Conservation (phyloP, 1,140 invertebrate species). For the Heliconius himera region DNA sequence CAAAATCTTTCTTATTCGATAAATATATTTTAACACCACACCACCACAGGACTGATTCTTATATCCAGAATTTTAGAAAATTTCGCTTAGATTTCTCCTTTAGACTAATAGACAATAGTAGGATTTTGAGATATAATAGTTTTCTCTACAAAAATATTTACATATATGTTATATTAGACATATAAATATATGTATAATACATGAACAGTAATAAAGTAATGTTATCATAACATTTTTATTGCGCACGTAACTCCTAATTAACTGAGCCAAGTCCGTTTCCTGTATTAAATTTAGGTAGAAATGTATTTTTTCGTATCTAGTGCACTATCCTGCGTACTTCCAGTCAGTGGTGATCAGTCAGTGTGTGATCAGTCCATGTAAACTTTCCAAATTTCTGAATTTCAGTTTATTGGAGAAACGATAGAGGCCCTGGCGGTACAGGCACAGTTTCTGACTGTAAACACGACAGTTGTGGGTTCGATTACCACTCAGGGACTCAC, state of each 20-base stretch:
- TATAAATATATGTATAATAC: not conserved
- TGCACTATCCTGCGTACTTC: not conserved
- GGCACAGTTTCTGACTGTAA: too few relatives aligned
- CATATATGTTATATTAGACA: not conserved
- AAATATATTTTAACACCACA: too few relatives aligned
- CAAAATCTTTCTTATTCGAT: too few relatives aligned
- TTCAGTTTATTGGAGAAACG: not conserved
- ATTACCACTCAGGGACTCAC: too few relatives aligned
- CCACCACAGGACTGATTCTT: not conserved
- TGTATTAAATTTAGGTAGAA: not conserved
- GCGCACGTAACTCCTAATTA: conserved; percentile 4
- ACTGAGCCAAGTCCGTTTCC: not conserved
- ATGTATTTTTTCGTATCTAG: not conserved
- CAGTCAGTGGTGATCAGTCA: not conserved
- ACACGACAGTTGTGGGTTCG: too few relatives aligned
- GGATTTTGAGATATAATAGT: not conserved
- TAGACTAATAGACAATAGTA: too few relatives aligned
- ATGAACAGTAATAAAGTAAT: not conserved
- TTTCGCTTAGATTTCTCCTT: not conserved
- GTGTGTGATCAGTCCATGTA: not conserved
- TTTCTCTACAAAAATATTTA: not conserved
- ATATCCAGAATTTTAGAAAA: not conserved
- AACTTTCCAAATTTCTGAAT: not conserved
- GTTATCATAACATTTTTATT: conserved; percentile 5
- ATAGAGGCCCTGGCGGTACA: too few relatives aligned